phyloP scores from a whole-genome alignment of 2,797 vertebrate genomes.

The Phalanger gymnotis region DNA sequence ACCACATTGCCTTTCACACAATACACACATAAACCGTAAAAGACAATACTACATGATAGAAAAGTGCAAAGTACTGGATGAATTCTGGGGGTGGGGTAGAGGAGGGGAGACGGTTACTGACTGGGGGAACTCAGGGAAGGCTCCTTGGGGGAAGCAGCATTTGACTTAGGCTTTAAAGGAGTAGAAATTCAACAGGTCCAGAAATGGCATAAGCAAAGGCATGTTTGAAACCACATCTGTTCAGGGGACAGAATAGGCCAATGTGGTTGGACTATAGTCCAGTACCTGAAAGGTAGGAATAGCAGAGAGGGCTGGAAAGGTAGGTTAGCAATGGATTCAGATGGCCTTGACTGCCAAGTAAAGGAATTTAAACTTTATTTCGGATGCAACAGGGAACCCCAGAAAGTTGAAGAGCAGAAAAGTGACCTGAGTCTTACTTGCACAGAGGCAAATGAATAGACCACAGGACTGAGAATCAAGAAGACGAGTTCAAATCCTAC shows the following conservation, averaged over 20 bases:
- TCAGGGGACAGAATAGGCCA: neutral
- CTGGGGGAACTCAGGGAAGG: neutral
- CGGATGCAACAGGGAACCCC: neutral
- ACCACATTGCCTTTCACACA: neutral
- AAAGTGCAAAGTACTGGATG: neutral
- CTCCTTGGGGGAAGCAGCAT: neutral
- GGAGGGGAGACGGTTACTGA: neutral
- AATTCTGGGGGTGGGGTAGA: neutral
- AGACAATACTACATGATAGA: neutral
- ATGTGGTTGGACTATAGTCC: neutral
- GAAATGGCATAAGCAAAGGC: neutral
- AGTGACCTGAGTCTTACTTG: too few species aligned
- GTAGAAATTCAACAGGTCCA: neutral
- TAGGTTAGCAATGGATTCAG: neutral
- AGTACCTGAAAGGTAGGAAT: neutral
- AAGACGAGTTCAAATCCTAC: neutral
- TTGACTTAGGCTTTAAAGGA: neutral
- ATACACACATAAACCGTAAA: neutral
- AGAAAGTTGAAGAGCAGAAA: neutral
- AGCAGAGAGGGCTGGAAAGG: neutral
- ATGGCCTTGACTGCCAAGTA: neutral
- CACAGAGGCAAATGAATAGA: neutral
- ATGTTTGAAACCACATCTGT: neutral
- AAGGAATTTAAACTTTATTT: neutral
- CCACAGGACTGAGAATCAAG: neutral